Percentiles rank a stretch among this genome's conserved stretches.
Conservation (phyloP, 2,888 invertebrate genomes). For the Calameuta pallipes region DNA sequence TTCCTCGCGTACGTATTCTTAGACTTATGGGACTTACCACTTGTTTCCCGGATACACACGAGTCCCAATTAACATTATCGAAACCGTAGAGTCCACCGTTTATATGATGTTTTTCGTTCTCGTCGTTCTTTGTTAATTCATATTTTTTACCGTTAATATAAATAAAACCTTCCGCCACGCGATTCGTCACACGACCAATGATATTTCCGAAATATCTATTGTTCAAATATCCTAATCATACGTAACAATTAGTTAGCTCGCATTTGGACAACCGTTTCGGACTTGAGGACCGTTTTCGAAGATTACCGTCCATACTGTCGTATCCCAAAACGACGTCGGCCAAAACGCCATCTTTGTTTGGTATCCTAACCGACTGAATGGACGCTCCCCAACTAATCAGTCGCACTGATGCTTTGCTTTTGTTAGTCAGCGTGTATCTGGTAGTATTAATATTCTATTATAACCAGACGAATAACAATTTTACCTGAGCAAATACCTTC, state of each 20-base stretch:
- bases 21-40: conserved; percentile 39
- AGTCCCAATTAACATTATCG: conserved; percentile 67
- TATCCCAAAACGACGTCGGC: conserved; percentile 71
- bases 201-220: conserved; percentile 70
- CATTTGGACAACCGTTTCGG: background rate
- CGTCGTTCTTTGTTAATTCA: conserved; percentile 43
- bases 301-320: conserved; percentile 68
- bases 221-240: conserved; percentile 57
- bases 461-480: background rate
- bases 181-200: conserved; percentile 70
- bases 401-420: conserved; percentile 62
- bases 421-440: conserved; percentile 68
- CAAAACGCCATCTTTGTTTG: conserved; percentile 66
- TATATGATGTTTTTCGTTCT: conserved; percentile 9
- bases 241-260: background rate
- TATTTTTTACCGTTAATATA: conserved; percentile 62
- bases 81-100: conserved; percentile 62
- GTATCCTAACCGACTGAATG: conserved; percentile 68
- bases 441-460: background rate
- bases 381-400: conserved; percentile 70
- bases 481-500: conserved; percentile 32
- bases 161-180: conserved; percentile 66
- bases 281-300: background rate
- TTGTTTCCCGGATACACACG: conserved; percentile 41
- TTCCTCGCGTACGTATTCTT: background rate